Conservation (phyloP, 23 tunicate genomes). For the Botrylloides violaceus region DNA sequence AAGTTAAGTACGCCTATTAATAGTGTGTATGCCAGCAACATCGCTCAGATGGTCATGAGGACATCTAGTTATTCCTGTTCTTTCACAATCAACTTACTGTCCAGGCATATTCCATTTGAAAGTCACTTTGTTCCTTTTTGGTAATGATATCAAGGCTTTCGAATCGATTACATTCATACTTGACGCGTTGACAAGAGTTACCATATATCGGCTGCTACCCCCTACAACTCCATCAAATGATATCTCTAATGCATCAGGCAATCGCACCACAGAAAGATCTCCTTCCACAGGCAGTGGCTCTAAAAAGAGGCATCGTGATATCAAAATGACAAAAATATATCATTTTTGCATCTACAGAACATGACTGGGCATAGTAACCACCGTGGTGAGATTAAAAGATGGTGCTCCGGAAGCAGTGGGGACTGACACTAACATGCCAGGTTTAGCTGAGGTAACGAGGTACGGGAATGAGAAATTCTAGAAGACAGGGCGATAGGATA, state of each 20-base stretch:
- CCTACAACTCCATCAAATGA: not conserved
- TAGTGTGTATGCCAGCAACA: too few relatives aligned
- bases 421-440: too few relatives aligned
- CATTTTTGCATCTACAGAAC: too few relatives aligned
- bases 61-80: not conserved
- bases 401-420: too few relatives aligned
- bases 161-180: not conserved
- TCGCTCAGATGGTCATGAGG: not conserved
- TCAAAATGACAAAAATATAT: too few relatives aligned
- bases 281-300: not conserved
- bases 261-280: not conserved
- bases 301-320: too few relatives aligned
- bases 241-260: not conserved
- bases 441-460: too few relatives aligned
- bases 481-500: too few relatives aligned
- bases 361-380: too few relatives aligned
- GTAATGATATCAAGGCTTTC: not conserved
- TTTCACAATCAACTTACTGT: conserved; percentile 25
- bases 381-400: too few relatives aligned
- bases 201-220: not conserved
- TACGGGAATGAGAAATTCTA: too few relatives aligned
- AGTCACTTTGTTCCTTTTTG: not conserved
- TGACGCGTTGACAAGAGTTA: not conserved
- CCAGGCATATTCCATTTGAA: conserved; percentile 14
- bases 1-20: too few relatives aligned